Evolutionary conservation across 2,113 vertebrate genomes (phyloP), one percentile per base, ranked within the genome.

Genomic region (Melanotaenia duboulayi): DNA sequence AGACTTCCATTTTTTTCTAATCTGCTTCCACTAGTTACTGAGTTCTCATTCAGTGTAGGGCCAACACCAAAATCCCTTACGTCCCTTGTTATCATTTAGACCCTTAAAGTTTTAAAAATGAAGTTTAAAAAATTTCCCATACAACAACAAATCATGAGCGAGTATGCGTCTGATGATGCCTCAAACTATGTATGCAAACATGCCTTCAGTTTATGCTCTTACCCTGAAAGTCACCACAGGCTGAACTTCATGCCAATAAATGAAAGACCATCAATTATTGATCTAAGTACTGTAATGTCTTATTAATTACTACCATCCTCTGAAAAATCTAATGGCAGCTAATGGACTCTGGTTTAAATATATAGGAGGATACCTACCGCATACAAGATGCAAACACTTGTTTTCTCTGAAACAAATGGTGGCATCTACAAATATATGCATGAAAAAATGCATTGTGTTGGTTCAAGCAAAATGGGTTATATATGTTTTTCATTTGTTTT

Each of bases 201-300:
- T 9, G 16, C 61, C 51, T 77, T 54, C 23, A 57, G 70, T 62
- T 57, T n/a, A 48, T 20, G 50, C 24, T 78, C 62, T 57, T 64
- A 35, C 57, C 22, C 25, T 46, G 25, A 10, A 1, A 65, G 44
- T 60, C 64, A 72, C 67, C 58, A 51, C 22, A 58, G 58, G 28
- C 68, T 66, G 49, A 73, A 77, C 58, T 74, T 64, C 35, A 64
- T 61, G 58, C 76, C 68, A 70, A 66, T 81, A 78, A 82, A 89
- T 58, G 76, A 87, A 84, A 74, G 58, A 44, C 7, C 6, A 89
- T 91, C 63, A 87, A 91, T 89, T 77, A 88, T 85, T 89, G 66
- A 91, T 78, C 63, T 67, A 56, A 75, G 85, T 59, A 74, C 83
- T 81, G 64, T 60, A 76, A 87, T 87, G 66, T 70, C 80, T 90